Percentiles rank a stretch among this genome's conserved stretches.
Conservation (phyloP, 2,888 invertebrate species). For the Rutpela maculata region DNA sequence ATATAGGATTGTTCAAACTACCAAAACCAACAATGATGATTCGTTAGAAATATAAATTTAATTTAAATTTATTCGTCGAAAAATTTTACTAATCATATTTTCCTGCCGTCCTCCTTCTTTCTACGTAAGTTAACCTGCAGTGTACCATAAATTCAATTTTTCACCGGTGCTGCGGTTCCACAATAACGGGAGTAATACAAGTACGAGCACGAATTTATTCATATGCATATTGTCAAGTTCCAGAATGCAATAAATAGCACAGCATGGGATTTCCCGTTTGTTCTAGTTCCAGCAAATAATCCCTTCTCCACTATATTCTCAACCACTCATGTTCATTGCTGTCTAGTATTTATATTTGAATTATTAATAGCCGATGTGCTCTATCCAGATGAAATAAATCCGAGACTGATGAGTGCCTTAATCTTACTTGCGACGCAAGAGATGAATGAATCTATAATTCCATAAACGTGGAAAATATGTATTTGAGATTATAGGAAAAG, state of each 20-base stretch:
- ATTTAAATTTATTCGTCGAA: too few relatives aligned
- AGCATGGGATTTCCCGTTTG: slow-evolving; percentile 41
- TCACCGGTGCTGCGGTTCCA: slow-evolving; percentile 38
- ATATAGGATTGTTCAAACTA: too few relatives aligned
- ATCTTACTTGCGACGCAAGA: too few relatives aligned
- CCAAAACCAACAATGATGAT: too few relatives aligned
- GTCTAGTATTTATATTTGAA: not conserved
- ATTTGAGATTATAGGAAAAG: too few relatives aligned
- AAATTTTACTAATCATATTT: too few relatives aligned
- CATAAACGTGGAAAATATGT: too few relatives aligned
- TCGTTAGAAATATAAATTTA: too few relatives aligned
- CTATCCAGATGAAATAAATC: too few relatives aligned
- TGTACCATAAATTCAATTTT: slow-evolving; percentile 45
- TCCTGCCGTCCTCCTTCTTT: not conserved
- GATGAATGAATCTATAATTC: too few relatives aligned
- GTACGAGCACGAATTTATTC: slow-evolving; percentile 40
- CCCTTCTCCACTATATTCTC: not conserved
- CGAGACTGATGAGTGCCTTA: too few relatives aligned
- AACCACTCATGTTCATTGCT: slow-evolving; percentile 9
- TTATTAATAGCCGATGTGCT: not conserved
- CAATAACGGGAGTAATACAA: slow-evolving; percentile 46
- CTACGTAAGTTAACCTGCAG: not conserved
- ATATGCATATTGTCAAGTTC: slow-evolving; percentile 50
- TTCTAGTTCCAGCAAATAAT: slow-evolving; percentile 10
- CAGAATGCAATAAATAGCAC: slow-evolving; percentile 48